phyloP scores from a whole-genome alignment of 2,113 vertebrate species.

The Notechis scutatus region DNA sequence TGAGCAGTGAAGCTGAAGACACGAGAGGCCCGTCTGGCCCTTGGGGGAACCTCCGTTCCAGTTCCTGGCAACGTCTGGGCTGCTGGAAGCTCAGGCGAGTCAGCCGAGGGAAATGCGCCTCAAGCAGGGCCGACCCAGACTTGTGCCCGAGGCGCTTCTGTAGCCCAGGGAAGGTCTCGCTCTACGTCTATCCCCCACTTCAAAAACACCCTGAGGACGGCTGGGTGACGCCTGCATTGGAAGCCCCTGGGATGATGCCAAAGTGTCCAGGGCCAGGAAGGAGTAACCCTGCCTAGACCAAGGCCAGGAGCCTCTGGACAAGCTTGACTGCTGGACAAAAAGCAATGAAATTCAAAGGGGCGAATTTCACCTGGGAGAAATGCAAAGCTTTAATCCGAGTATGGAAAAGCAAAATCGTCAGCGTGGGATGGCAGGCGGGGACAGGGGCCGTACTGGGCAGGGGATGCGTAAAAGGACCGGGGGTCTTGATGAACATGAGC shows the following conservation, averaged over 20 bases:
- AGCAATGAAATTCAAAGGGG: background rate
- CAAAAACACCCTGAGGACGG: no score
- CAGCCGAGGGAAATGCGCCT: rapidly evolving
- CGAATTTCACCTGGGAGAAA: background rate
- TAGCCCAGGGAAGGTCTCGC: background rate
- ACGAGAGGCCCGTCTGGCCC: background rate
- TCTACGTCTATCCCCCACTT: background rate
- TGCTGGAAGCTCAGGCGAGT: background rate
- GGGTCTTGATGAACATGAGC: background rate
- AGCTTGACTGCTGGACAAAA: background rate
- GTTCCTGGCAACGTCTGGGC: no score
- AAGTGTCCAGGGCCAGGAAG: background rate
- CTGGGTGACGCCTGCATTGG: background rate
- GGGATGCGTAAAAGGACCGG: background rate
- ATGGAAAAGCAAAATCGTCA: background rate
- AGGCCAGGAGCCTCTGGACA: background rate
- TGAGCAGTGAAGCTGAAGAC: background rate
- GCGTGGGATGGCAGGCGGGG: background rate
- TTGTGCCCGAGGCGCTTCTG: background rate
- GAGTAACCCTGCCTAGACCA: background rate
- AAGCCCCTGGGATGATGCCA: no score
- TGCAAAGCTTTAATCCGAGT: background rate
- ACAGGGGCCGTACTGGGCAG: background rate
- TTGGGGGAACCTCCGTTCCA: background rate
- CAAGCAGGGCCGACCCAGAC: background rate